phyloP scores from a whole-genome alignment of 30 jellyfish, hydroid and myxozoan species.

The Catostylus mosaicus region DNA sequence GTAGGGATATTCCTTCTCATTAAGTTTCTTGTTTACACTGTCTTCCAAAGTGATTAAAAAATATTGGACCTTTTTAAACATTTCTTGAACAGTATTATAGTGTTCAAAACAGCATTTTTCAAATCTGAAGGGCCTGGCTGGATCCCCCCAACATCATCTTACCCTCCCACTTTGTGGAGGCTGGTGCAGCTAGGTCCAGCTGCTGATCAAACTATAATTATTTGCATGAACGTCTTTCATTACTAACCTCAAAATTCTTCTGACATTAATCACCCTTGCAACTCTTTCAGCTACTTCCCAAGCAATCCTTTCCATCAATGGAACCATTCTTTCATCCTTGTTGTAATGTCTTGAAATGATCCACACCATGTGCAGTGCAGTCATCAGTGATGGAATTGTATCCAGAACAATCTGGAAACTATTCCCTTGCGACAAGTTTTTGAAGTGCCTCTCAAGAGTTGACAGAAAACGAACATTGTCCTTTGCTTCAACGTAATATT shows the following conservation, averaged over 20 bases:
- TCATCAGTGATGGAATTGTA: constrained; percentile 95
- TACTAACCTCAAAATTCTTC: constrained; percentile 72
- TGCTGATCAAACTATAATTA: too few relatives aligned
- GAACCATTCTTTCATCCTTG: constrained; percentile 99
- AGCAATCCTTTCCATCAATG: constrained; percentile 96
- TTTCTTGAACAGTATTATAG: too few relatives aligned
- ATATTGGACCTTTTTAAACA: too few relatives aligned
- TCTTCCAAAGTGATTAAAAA: too few relatives aligned
- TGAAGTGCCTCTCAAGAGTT: constrained; percentile 94
- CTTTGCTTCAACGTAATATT: constrained; percentile 93
- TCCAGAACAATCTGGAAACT: constrained; percentile 94
- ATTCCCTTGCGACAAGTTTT: constrained; percentile 89
- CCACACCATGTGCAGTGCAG: constrained; percentile 98
- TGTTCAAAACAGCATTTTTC: too few relatives aligned
- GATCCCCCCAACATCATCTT: too few relatives aligned
- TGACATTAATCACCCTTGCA: constrained; percentile 79
- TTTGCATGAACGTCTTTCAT: background rate
- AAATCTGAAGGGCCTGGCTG: too few relatives aligned
- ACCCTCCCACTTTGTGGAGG: too few relatives aligned
- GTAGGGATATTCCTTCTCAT: too few relatives aligned
- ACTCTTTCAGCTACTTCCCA: constrained; percentile 99
- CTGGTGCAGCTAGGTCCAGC: too few relatives aligned
- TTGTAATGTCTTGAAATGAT: constrained; percentile 95
- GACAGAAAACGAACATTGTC: constrained; percentile 95
- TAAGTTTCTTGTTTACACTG: too few relatives aligned